A percentile compares a stretch with the other conserved stretches of the same genome.
These are phyloP conservation scores for Trachelus stipa DNA, from an alignment of 2,888 invertebrate species.

Conservation along the genomic window DNA sequence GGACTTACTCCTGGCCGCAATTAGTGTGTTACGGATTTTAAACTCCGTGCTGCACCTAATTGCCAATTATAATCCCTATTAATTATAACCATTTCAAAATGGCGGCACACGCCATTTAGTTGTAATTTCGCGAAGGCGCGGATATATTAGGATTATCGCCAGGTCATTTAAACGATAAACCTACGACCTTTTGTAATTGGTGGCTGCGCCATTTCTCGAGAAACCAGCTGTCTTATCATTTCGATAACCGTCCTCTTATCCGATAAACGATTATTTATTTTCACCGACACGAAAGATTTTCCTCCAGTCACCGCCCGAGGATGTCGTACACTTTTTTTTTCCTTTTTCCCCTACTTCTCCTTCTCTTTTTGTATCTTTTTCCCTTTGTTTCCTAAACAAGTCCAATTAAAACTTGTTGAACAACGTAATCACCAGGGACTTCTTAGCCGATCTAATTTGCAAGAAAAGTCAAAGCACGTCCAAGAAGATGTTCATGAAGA, in stretches of 20 bases:
- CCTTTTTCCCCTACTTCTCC: background rate
- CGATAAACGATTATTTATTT: slow-evolving; percentile 6
- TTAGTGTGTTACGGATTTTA: background rate
- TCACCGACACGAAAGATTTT: background rate
- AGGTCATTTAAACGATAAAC: background rate
- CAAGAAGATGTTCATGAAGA: background rate
- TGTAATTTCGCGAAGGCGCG: background rate
- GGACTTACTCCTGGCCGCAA: background rate
- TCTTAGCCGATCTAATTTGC: background rate
- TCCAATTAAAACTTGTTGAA: background rate
- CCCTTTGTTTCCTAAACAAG: background rate
- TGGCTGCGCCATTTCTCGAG: background rate
- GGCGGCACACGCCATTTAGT: slow-evolving; percentile 39
- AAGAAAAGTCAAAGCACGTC: background rate
- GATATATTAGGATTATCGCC: background rate
- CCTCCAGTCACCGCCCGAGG: background rate
- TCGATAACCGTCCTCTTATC: slow-evolving; percentile 32
- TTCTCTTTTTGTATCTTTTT: background rate
- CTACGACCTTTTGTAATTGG: background rate
- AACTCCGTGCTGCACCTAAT: slow-evolving; percentile 43
- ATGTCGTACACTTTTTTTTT: background rate
- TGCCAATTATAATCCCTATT: slow-evolving; percentile 62
- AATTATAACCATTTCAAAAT: slow-evolving; percentile 45
- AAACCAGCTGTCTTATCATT: background rate
- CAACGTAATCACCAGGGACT: background rate